These are phyloP conservation scores for Cottus gobio DNA, from an alignment of 2,113 vertebrate genomes.

Conservation along the genomic window DNA sequence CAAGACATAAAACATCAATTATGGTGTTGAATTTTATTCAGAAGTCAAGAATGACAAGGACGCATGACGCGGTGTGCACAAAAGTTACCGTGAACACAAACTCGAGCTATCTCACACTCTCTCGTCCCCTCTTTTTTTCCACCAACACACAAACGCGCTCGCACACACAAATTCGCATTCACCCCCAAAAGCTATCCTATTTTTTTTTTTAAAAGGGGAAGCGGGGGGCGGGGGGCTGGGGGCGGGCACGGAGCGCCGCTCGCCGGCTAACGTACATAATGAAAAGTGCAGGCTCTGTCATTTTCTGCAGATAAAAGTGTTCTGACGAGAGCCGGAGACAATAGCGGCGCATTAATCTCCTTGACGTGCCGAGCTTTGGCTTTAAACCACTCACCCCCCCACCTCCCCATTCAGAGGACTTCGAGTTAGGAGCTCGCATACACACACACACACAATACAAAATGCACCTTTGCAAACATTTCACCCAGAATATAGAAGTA, in stretches of 20 bases:
- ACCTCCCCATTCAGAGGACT: constrained; percentile 53
- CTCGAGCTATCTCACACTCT: background rate
- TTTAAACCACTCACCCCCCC: constrained; percentile 71
- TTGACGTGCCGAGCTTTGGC: constrained; percentile 70
- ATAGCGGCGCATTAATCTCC: constrained; percentile 83
- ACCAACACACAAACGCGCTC: constrained; percentile 26
- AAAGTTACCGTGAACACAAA: background rate
- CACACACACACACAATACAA: background rate
- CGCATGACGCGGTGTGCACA: background rate
- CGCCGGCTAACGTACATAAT: constrained; percentile 77
- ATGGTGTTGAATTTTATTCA: constrained; percentile 62
- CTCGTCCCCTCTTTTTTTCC: background rate
- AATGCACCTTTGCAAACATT: constrained; percentile 11
- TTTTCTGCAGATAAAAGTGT: constrained; percentile 82
- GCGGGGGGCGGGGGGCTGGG: constrained; percentile 1
- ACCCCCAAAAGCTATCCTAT: constrained; percentile 44
- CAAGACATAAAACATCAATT: constrained; percentile 68
- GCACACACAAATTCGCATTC: constrained; percentile 27
- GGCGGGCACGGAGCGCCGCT: constrained; percentile 35
- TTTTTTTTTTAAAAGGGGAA: constrained; percentile 41
- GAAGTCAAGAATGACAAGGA: constrained; percentile 52
- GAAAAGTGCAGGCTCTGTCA: constrained; percentile 84
- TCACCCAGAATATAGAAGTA: background rate
- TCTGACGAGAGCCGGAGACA: constrained; percentile 83
- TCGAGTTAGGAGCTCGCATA: constrained; percentile 28